A percentile compares a stretch with the other conserved stretches of the same genome.
Conservation (phyloP, 2,888 invertebrate genomes). For the Mellilla xanthometata region DNA sequence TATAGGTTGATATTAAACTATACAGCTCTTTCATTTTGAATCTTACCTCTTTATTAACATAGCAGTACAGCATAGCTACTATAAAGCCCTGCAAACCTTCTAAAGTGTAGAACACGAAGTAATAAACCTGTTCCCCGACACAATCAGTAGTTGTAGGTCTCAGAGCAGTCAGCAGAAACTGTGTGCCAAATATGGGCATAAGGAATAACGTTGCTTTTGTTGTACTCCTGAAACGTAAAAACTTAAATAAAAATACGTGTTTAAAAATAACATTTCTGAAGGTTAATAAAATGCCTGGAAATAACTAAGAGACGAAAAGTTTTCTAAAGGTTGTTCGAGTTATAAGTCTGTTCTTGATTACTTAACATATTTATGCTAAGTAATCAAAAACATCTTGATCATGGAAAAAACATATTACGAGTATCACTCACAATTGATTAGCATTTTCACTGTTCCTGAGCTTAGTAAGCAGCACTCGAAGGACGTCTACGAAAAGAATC, state of each 20-base stretch:
- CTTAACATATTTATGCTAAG: no score
- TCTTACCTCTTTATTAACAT: conserved; percentile 81
- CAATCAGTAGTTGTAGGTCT: conserved; percentile 77
- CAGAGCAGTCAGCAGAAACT: conserved; percentile 84
- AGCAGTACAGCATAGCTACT: conserved; percentile 86
- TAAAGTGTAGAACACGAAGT: conserved; percentile 81
- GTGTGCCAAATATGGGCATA: conserved; percentile 87
- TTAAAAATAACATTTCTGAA: no score
- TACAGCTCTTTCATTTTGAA: no score
- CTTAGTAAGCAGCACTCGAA: conserved; percentile 85
- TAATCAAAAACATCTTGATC: no score
- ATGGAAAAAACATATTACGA: no score
- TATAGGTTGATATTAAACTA: no score
- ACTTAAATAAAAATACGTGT: background rate
- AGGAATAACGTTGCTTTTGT: conserved; percentile 86
- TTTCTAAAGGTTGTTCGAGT: no score
- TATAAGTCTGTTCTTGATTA: no score
- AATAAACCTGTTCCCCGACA: conserved; percentile 80
- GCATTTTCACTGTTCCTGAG: conserved; percentile 79
- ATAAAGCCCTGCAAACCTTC: conserved; percentile 84
- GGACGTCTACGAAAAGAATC: conserved; percentile 83
- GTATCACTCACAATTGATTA: conserved; percentile 66
- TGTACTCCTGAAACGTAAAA: conserved; percentile 69
- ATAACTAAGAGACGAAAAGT: no score
- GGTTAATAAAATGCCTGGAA: no score